phyloP scores from a whole-genome alignment of 2,888 invertebrate species.

The Bombylius discolor region DNA sequence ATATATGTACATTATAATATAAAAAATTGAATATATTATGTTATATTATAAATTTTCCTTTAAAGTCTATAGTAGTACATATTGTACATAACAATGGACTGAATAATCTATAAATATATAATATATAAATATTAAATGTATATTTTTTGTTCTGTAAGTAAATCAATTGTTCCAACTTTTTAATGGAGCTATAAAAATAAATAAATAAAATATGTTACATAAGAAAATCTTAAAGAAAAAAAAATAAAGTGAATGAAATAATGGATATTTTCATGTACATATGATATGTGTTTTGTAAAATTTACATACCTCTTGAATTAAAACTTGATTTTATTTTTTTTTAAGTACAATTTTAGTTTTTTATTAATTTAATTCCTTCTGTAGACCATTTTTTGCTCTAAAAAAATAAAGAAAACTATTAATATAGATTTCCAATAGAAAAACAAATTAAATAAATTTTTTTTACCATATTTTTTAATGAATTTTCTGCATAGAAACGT shows the following conservation, averaged over 20 bases:
- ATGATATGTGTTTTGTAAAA: too few species aligned
- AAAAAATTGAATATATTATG: too few species aligned
- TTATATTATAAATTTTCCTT: background rate
- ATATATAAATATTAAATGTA: too few species aligned
- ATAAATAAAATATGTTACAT: too few species aligned
- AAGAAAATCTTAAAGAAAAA: too few species aligned
- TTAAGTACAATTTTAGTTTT: background rate
- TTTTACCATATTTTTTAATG: slow-evolving; percentile 37
- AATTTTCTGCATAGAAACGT: slow-evolving; percentile 59
- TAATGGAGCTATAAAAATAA: too few species aligned
- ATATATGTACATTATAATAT: too few species aligned
- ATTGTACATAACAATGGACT: slow-evolving; percentile 3
- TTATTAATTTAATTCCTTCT: slow-evolving; percentile 19
- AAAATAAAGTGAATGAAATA: too few species aligned
- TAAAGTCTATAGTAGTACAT: slow-evolving; percentile 5
- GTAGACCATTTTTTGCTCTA: slow-evolving; percentile 31
- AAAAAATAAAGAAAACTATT: background rate
- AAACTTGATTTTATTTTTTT: background rate
- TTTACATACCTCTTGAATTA: too few species aligned
- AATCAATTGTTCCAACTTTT: too few species aligned
- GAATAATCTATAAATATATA: background rate
- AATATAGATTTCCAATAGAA: background rate
- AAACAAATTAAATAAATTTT: background rate
- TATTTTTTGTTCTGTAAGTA: too few species aligned
- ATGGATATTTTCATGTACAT: too few species aligned